Evolutionary conservation across 1,140 invertebrate species (phyloP), one percentile per base, ranked within the genome.

Genomic region (Manduca sexta): DNA sequence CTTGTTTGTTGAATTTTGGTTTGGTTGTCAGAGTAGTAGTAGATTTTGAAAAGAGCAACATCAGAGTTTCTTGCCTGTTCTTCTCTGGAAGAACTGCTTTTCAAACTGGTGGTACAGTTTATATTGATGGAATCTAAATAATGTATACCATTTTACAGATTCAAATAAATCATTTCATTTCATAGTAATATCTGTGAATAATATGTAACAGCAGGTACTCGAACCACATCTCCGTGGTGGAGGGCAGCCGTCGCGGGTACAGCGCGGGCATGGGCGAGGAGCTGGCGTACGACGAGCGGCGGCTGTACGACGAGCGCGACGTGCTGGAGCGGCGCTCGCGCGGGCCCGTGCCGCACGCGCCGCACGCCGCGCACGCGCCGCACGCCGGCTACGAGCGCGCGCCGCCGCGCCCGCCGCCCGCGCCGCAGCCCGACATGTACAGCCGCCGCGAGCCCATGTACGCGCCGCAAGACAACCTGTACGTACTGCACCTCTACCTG

Each of bases 371-470:
- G 33, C 12, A 14, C 13, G 21, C 17, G 17, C 69, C 74, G 0
- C 75, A 78, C 64, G 54, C 73, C 1, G 52, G 64, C 11, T 86
- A 82, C 45, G 81, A 86, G 14, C 49, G 84, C 8, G 45, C 54
- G 34, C 64, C 74, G 8, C 74, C 73, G 3, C 62, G 78, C 6
- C 65, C 71, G 4, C 70, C 76, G 14, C 71, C 68, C 8, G 72
- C 83, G 63, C 73, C 74, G 52, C 82, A 81, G 33, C 79, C 74
- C 3, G 85, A 87, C 38, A 87, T 87, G 77, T 87, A 81, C 63
- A 87, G 78, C 61, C 64, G 84, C 21, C 70, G 84, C 39, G 76
- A 80, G 39, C 78, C 83, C 31, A 87, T 86, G 83, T 86, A 16
- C 14, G 33, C 13, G 33, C 33, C 21, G 21, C 21, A 3, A 8